phyloP scores from a whole-genome alignment of 2,888 invertebrate species.

The Masnerella sp. region DNA sequence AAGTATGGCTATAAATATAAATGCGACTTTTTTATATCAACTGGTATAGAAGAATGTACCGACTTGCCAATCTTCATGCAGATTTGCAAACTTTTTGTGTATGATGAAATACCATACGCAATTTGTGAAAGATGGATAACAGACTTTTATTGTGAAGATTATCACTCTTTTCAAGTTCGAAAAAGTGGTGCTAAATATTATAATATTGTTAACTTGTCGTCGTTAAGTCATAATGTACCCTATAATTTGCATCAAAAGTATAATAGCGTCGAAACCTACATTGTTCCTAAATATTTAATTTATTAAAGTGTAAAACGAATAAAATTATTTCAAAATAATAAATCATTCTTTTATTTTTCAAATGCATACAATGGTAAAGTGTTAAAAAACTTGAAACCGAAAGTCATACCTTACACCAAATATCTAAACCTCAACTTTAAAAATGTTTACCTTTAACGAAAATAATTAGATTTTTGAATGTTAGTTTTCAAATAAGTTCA shows the following conservation, averaged over 20 bases:
- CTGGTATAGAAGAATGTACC: background rate
- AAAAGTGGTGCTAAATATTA: background rate
- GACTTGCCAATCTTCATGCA: constrained; percentile 6
- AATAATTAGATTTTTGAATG: too few species aligned
- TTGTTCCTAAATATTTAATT: constrained; percentile 22
- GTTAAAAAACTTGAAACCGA: too few species aligned
- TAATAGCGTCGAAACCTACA: background rate
- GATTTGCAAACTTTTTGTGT: constrained; percentile 1
- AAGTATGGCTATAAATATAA: background rate
- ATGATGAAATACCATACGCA: constrained; percentile 2
- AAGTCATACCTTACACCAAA: too few species aligned
- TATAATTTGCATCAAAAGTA: constrained; percentile 9
- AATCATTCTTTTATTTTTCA: too few species aligned
- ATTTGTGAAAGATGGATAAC: constrained; percentile 9
- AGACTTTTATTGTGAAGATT: background rate
- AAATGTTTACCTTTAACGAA: too few species aligned
- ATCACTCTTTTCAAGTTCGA: constrained; percentile 3
- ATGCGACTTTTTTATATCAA: background rate
- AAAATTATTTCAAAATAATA: background rate
- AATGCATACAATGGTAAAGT: too few species aligned
- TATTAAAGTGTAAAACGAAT: background rate
- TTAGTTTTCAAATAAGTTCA: too few species aligned
- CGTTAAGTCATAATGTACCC: background rate
- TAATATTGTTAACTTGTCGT: constrained; percentile 1
- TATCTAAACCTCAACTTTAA: too few species aligned